Conservation (phyloP, 2,797 vertebrate species). For the Lindbergichthys nudifrons region DNA sequence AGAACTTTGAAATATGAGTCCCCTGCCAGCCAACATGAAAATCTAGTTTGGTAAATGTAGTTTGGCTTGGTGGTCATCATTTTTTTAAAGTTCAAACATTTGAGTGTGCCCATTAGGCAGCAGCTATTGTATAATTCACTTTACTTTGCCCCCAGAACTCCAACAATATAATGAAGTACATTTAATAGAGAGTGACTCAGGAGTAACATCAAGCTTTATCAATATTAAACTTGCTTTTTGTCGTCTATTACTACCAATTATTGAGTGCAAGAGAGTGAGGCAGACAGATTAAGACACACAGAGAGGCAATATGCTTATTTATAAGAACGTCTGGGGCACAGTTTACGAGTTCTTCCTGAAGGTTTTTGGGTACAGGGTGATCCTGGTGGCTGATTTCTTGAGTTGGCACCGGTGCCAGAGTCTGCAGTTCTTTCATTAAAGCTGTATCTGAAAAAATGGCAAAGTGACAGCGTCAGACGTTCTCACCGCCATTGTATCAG, state of each 20-base stretch:
- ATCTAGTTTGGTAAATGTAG: constrained; percentile 43
- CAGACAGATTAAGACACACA: constrained; percentile 27
- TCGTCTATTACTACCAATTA: constrained; percentile 26
- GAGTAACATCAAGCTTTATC: constrained; percentile 21
- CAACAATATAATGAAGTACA: constrained; percentile 33
- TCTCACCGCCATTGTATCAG: constrained; percentile 58
- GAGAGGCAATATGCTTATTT: constrained; percentile 36
- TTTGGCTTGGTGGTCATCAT: constrained; percentile 27
- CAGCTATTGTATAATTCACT: constrained; percentile 49
- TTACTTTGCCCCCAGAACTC: constrained; percentile 32
- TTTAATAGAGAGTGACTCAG: constrained; percentile 21
- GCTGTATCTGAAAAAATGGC: constrained; percentile 49
- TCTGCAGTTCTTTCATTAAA: constrained; percentile 53
- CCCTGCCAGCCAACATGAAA: constrained; percentile 30
- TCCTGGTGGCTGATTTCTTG: constrained; percentile 52
- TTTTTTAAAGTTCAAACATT: constrained; percentile 29
- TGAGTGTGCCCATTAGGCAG: constrained; percentile 41
- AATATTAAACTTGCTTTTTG: constrained; percentile 23
- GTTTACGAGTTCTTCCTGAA: constrained; percentile 47
- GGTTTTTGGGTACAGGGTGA: constrained; percentile 51
- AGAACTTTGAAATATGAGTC: constrained; percentile 38
- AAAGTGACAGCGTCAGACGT: constrained; percentile 47
- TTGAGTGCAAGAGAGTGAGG: constrained; percentile 22
- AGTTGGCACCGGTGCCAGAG: constrained; percentile 32
- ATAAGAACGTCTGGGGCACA: constrained; percentile 39